Evolutionary conservation across 2,113 vertebrate species (phyloP), one percentile per base, ranked within the genome.

Genomic region (Corapipo altera): DNA sequence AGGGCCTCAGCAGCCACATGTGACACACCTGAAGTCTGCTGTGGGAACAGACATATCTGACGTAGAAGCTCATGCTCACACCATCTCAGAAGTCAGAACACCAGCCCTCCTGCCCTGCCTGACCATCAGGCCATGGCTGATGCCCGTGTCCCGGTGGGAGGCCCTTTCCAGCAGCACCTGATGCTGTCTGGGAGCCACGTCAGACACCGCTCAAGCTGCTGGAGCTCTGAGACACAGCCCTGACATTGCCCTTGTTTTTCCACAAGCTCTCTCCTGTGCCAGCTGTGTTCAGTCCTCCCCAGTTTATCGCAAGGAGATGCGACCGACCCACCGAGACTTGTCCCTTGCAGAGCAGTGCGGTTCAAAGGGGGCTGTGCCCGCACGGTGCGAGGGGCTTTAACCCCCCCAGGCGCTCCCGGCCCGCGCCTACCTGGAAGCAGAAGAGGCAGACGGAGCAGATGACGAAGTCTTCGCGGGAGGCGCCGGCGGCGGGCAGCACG

Each of bases 361-460:
- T 4, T 5, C 6, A 1, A 7, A 6, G 2, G 8, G 6, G 4
- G 17, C n/a, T 5, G 23, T 14, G 5, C 39, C 54, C 3, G 21
- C 49, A 5, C 23, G 0, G 57, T 1, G 30, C 2, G 7, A 3
- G n/a, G 9, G 28, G 13, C 5, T 6, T 6, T 8, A 1, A 1
- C 27, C 54, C 39, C 43, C 30, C 54, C 18, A 18, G 16, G 30
- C 30, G 52, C 52, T 32, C 18, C 54, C 30, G 18, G 30, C 54
- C 57, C 57, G 69, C 23, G 33, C 97, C 92, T 85, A 99, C 99
- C 98, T 99, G 99, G 96, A 99, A 99, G 97, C 99, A 99, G 98
- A 99, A 99, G 85, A 99, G 98, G 54, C 98, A 98, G 74, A 99
- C 98, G 79, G 98, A 98, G 97, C 98, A 99, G 95, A 99, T 99